These are phyloP conservation scores for Pegoplata infirma DNA, from an alignment of 2,888 invertebrate genomes.

Conservation along the genomic window DNA sequence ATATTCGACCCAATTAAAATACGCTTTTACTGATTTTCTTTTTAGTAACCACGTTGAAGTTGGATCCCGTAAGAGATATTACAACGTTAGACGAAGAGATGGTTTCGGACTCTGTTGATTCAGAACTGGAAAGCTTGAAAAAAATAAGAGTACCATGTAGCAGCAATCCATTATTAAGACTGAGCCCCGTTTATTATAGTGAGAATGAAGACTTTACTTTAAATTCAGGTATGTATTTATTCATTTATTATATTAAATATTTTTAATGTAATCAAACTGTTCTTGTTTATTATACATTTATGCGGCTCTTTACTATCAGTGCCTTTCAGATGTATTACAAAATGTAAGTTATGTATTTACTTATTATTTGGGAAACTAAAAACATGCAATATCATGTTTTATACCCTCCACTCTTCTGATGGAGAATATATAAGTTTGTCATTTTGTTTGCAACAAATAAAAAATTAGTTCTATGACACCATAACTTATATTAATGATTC, in stretches of 20 bases:
- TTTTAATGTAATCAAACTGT: slow-evolving; percentile 1
- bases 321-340: slow-evolving; percentile 77
- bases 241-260: neutral
- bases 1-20: no score
- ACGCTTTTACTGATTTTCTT: no score
- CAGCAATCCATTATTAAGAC: slow-evolving; percentile 79
- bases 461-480: no score
- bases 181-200: slow-evolving; percentile 83
- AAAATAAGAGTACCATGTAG: slow-evolving; percentile 80
- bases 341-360: slow-evolving; percentile 57
- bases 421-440: no score
- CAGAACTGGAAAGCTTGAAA: slow-evolving; percentile 80
- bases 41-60: slow-evolving; percentile 78
- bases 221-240: slow-evolving; percentile 79
- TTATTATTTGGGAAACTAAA: no score
- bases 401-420: no score
- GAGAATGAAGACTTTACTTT: slow-evolving; percentile 82
- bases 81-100: slow-evolving; percentile 84
- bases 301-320: slow-evolving; percentile 73
- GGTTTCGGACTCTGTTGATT: slow-evolving; percentile 84
- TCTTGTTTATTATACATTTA: slow-evolving; percentile 5
- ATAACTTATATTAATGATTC: no score
- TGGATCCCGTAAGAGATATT: slow-evolving; percentile 83
- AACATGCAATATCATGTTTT: no score
- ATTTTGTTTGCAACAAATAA: no score